Percentiles rank a stretch among this genome's conserved stretches.
Evolutionary conservation across 2,113 vertebrate genomes (phyloP).

Genomic region (Cottus gobio): DNA sequence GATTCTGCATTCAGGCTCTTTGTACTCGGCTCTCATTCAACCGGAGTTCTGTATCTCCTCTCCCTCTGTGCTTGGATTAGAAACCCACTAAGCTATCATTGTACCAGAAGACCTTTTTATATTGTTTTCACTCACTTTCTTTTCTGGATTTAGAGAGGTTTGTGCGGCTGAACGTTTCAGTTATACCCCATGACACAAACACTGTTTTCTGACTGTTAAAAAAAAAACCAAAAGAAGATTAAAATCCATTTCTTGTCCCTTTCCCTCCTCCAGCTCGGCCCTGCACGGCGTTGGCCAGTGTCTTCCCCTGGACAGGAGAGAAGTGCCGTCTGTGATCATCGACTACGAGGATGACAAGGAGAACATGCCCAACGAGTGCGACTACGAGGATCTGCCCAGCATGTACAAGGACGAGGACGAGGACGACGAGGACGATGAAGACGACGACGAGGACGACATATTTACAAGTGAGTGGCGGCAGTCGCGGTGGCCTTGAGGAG

Average conservation of each 20-base stretch:
- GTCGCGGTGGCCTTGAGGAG: neutral
- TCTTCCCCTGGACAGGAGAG: slow-evolving; percentile 89
- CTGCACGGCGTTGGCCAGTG: slow-evolving; percentile 88
- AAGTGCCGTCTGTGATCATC: slow-evolving; percentile 94
- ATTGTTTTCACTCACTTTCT: slow-evolving; percentile 40
- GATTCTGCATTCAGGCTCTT: slow-evolving; percentile 23
- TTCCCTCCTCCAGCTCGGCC: slow-evolving; percentile 83
- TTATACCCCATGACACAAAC: neutral
- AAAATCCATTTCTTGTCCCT: neutral
- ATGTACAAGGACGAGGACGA: slow-evolving; percentile 93
- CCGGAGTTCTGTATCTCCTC: slow-evolving; percentile 15
- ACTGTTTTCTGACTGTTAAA: neutral
- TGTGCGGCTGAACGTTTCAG: neutral
- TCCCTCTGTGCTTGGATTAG: slow-evolving; percentile 48
- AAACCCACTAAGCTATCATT: slow-evolving; percentile 48
- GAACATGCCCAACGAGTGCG: slow-evolving; percentile 94
- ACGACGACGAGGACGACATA: slow-evolving; percentile 87
- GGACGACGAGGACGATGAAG: slow-evolving; percentile 90
- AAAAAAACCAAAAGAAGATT: neutral
- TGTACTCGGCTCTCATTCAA: slow-evolving; percentile 45
- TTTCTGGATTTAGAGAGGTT: slow-evolving; percentile 8
- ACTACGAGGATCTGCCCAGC: slow-evolving; percentile 95
- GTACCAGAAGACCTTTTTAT: slow-evolving; percentile 16
- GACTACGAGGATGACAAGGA: slow-evolving; percentile 98
- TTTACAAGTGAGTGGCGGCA: slow-evolving; percentile 88